Conservation (phyloP, 2,797 vertebrate species). For the Diceros bicornis region DNA sequence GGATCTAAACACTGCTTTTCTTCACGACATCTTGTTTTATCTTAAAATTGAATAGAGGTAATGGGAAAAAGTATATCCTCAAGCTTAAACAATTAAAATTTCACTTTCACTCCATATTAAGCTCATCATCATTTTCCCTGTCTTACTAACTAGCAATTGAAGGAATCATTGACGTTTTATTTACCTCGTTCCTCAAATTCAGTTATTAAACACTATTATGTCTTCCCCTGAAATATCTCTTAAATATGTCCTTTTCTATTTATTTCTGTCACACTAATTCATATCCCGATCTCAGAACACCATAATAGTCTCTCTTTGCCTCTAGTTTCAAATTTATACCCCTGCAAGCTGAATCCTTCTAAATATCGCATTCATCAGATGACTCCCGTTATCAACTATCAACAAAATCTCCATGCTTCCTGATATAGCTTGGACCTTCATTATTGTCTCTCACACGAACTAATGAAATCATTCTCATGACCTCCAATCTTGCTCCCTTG, state of each 20-base stretch:
- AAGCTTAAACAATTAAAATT: background rate
- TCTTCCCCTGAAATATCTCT: background rate
- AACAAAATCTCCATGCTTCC: background rate
- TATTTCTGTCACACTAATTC: background rate
- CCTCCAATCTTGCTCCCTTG: background rate
- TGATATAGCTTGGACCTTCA: background rate
- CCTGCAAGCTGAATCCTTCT: background rate
- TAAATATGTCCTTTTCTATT: background rate
- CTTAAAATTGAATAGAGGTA: constrained; percentile 21
- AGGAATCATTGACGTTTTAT: background rate
- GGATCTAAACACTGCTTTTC: background rate
- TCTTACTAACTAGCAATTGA: background rate
- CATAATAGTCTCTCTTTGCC: background rate
- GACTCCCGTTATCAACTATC: background rate
- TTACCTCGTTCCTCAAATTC: background rate
- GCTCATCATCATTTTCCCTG: background rate
- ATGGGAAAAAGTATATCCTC: background rate
- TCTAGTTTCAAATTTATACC: background rate
- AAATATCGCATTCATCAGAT: background rate
- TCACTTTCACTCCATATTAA: background rate
- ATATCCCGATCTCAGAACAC: background rate
- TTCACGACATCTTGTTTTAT: background rate
- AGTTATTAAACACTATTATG: background rate
- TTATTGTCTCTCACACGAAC: background rate
- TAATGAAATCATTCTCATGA: background rate